These are phyloP conservation scores for Augiades crinisus DNA, from an alignment of 2,888 invertebrate species.

Conservation along the genomic window DNA sequence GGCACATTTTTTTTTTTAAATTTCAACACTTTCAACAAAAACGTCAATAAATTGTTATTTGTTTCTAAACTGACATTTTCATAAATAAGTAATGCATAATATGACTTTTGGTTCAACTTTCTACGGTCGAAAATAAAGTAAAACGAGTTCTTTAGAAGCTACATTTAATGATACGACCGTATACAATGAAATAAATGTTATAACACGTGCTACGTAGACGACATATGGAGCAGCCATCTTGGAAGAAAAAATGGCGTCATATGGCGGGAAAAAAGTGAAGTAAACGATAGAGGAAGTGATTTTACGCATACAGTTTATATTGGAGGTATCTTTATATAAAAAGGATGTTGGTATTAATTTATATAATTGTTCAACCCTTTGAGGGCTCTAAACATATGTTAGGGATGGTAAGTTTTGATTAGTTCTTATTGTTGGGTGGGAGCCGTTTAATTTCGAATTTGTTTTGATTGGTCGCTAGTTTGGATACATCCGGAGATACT, in stretches of 20 bases:
- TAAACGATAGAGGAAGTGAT: conserved; percentile 76
- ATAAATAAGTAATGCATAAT: too few species aligned
- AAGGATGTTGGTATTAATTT: conserved; percentile 75
- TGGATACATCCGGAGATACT: conserved; percentile 53
- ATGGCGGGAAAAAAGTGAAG: conserved; percentile 60
- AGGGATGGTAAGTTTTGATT: conserved; percentile 53
- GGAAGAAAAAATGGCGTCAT: conserved; percentile 65
- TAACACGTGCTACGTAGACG: conserved; percentile 60
- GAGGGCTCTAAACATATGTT: conserved; percentile 67
- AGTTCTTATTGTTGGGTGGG: conserved; percentile 54
- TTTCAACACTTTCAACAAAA: too few species aligned
- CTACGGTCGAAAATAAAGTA: too few species aligned
- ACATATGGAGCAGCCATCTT: conserved; percentile 63
- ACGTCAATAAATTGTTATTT: too few species aligned
- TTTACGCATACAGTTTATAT: conserved; percentile 68
- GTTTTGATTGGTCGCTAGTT: conserved; percentile 68
- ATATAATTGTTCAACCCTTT: conserved; percentile 76
- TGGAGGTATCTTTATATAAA: conserved; percentile 60
- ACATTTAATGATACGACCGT: conserved; percentile 10
- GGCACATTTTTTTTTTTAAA: too few species aligned
- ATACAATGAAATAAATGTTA: conserved; percentile 22
- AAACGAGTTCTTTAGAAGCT: not conserved
- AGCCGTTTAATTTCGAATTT: conserved; percentile 73
- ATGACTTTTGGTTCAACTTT: too few species aligned
- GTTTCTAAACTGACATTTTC: too few species aligned